phyloP scores from a whole-genome alignment of 2,797 vertebrate species.

The Odontamblyopus rebecca region DNA sequence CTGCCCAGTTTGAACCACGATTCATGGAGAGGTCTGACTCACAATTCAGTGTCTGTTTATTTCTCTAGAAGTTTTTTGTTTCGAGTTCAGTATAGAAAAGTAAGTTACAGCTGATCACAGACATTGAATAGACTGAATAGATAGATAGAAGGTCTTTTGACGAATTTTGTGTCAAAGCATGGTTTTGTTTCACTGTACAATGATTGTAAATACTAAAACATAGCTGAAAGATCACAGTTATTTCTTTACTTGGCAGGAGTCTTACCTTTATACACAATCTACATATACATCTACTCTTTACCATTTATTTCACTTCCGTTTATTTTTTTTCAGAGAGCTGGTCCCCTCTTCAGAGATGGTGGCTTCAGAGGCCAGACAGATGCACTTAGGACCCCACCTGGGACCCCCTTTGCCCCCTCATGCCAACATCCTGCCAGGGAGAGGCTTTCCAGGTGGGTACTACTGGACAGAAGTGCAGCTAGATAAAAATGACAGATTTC shows the following conservation, averaged over 20 bases:
- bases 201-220: no score
- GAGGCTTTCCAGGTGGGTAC: constrained; percentile 78
- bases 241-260: no score
- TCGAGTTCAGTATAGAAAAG: no score
- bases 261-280: no score
- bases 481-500: no score
- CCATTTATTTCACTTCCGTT: not conserved
- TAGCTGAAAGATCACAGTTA: no score
- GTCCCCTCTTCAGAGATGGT: constrained; percentile 84
- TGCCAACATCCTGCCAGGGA: constrained; percentile 75
- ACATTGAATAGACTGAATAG: not conserved
- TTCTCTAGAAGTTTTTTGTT: not conserved
- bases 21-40: constrained; percentile 82
- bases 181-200: no score
- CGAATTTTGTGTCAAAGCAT: not conserved
- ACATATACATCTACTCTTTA: no score
- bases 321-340: constrained; percentile 77
- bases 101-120: not conserved
- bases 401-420: constrained; percentile 81
- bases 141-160: not conserved
- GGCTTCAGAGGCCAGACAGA: constrained; percentile 84
- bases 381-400: constrained; percentile 84
- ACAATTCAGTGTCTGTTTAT: constrained; percentile 8
- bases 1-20: constrained; percentile 84
- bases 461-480: no score